A percentile compares a stretch with the other conserved stretches of the same genome.
phyloP scores from a whole-genome alignment of 2,888 invertebrate species.

The Odontocolon sp. region DNA sequence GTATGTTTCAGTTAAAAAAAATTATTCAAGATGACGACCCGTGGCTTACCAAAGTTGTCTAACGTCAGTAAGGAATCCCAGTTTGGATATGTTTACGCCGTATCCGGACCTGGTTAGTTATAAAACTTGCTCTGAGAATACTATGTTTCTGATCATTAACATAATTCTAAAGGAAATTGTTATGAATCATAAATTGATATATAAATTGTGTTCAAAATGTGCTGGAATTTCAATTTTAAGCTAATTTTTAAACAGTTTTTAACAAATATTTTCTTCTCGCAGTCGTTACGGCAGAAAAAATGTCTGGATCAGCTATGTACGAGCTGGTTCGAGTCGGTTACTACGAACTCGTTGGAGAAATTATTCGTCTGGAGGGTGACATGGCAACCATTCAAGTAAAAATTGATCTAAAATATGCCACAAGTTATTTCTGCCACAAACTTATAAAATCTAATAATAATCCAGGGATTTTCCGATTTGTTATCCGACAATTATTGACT shows the following conservation, averaged over 20 bases:
- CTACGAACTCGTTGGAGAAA: constrained; percentile 98
- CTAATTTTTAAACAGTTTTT: constrained; percentile 9
- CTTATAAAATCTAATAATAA: no score
- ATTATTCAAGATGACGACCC: constrained; percentile 84
- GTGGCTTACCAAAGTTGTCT: constrained; percentile 86
- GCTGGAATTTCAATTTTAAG: background rate
- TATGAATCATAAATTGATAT: no score
- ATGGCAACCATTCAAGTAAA: constrained; percentile 99
- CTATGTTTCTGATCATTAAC: background rate
- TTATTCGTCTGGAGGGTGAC: constrained; percentile 99
- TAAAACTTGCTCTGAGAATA: background rate
- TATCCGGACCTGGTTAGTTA: constrained; percentile 96
- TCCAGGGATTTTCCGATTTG: no score
- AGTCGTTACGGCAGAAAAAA: constrained; percentile 99
- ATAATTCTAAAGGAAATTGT: no score
- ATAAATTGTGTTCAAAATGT: no score
- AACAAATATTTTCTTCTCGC: constrained; percentile 63
- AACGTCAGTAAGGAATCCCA: constrained; percentile 93
- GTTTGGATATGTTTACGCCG: constrained; percentile 98
- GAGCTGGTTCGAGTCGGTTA: constrained; percentile 99
- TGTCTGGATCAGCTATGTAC: constrained; percentile 99
- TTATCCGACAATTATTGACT: no score
- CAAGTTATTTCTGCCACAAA: no score
- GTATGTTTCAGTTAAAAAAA: constrained; percentile 51
- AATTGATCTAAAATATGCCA: no score